Evolutionary conservation across 2,888 invertebrate genomes (phyloP).

Genomic region (Luperina testacea): DNA sequence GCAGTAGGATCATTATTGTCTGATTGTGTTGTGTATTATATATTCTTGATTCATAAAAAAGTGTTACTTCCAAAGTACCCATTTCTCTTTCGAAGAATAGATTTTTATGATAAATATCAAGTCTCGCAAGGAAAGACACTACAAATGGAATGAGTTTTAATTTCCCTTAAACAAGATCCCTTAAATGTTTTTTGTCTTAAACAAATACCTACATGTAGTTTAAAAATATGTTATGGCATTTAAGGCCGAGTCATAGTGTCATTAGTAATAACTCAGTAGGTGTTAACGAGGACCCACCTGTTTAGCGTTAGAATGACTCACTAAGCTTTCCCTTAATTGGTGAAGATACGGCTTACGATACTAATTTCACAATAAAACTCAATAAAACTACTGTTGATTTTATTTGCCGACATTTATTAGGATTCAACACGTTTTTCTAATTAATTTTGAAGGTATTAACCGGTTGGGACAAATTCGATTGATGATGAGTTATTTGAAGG

Average conservation of each 20-base stretch:
- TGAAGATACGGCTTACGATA: conserved; percentile 43
- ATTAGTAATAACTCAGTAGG: conserved; percentile 58
- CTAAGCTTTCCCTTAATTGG: conserved; percentile 56
- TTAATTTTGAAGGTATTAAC: conserved; percentile 60
- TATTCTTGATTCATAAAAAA: not conserved
- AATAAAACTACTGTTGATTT: conserved; percentile 64
- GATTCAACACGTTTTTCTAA: conserved; percentile 69
- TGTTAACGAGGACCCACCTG: conserved; percentile 59
- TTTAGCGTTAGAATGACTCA: conserved; percentile 67
- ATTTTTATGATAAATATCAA: not conserved
- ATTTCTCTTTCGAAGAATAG: not conserved
- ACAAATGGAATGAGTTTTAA: not conserved
- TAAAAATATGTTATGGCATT: conserved; percentile 5
- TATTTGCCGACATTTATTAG: conserved; percentile 68
- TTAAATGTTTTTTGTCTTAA: no score
- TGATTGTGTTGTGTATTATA: not conserved
- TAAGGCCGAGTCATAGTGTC: conserved; percentile 32
- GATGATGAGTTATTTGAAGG: conserved; percentile 31
- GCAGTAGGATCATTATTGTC: no score
- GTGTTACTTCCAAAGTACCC: not conserved
- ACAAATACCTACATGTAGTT: no score
- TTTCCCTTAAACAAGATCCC: not conserved
- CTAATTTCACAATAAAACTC: conserved; percentile 65
- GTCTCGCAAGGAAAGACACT: not conserved
- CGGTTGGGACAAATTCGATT: conserved; percentile 22